These are phyloP conservation scores for Papilio elwesi DNA, from an alignment of 2,888 invertebrate genomes.

Conservation along the genomic window DNA sequence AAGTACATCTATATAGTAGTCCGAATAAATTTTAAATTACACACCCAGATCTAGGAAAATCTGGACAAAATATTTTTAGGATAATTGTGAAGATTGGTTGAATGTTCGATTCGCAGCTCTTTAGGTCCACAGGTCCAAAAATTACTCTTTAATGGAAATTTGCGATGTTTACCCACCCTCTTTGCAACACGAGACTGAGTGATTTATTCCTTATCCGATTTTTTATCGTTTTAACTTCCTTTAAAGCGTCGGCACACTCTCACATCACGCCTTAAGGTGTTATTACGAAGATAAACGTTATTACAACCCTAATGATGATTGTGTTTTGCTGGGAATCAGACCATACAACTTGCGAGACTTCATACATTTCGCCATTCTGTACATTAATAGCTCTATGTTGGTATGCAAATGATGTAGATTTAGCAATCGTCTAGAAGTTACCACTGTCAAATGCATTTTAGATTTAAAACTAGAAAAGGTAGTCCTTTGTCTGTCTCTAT, in stretches of 20 bases:
- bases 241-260: slow-evolving; percentile 9
- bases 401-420: slow-evolving; percentile 4
- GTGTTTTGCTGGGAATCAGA: slow-evolving; percentile 37
- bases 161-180: no score
- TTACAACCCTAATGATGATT: slow-evolving; percentile 38
- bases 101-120: no score
- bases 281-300: slow-evolving; percentile 38
- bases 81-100: no score
- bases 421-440: neutral
- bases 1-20: no score
- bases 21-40: no score
- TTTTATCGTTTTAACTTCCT: slow-evolving; percentile 18
- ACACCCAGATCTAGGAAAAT: neutral
- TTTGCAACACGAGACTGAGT: no score
- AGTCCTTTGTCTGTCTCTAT: no score
- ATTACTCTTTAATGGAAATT: no score
- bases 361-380: slow-evolving; percentile 9
- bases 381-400: slow-evolving; percentile 24
- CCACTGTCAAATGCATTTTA: no score
- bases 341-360: slow-evolving; percentile 28
- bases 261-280: slow-evolving; percentile 23
- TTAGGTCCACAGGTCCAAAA: no score
- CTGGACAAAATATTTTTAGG: neutral
- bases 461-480: no score
- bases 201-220: neutral